Evolutionary conservation across 2,888 invertebrate genomes (phyloP).

Genomic region (Drosophila mettleri): DNA sequence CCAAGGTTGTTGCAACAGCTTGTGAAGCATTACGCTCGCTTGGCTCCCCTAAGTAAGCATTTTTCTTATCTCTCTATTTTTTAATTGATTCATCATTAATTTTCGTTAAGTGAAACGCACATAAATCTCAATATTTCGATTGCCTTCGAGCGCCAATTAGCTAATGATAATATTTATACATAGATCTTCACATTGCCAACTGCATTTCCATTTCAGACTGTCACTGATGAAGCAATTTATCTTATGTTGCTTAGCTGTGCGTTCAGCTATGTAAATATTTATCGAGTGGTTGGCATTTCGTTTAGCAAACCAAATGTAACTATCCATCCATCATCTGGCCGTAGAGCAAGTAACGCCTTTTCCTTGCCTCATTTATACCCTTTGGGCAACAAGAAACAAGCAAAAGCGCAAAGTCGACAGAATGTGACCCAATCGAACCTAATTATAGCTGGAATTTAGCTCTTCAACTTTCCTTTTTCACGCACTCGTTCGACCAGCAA

Average conservation of each 20-base stretch:
- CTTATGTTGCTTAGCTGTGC: slow-evolving; percentile 29
- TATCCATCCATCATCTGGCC: slow-evolving; percentile 72
- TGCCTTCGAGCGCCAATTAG: slow-evolving; percentile 24
- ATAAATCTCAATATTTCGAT: slow-evolving; percentile 50
- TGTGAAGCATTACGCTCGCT: slow-evolving; percentile 1
- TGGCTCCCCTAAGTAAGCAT: slow-evolving; percentile 3
- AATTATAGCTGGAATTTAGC: slow-evolving; percentile 7
- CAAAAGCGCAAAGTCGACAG: background rate
- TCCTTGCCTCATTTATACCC: slow-evolving; percentile 35
- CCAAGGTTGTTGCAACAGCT: slow-evolving; percentile 64
- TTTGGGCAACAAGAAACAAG: slow-evolving; percentile 9
- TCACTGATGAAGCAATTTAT: slow-evolving; percentile 30
- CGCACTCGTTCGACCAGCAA: slow-evolving; percentile 4
- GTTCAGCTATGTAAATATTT: slow-evolving; percentile 60
- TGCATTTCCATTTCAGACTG: slow-evolving; percentile 7
- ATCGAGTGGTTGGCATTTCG: slow-evolving; percentile 57
- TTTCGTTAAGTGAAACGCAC: slow-evolving; percentile 44
- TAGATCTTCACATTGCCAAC: slow-evolving; percentile 25
- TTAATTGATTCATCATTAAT: slow-evolving; percentile 45
- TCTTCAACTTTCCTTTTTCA: slow-evolving; percentile 7
- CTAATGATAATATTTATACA: slow-evolving; percentile 33
- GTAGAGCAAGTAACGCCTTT: slow-evolving; percentile 42
- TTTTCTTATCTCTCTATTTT: background rate
- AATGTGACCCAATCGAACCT: slow-evolving; percentile 4
- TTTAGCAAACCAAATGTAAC: slow-evolving; percentile 40